Base-by-base conservation (phyloP, 1,140 invertebrate genomes). In the Zaprionus vittiger region DNA sequence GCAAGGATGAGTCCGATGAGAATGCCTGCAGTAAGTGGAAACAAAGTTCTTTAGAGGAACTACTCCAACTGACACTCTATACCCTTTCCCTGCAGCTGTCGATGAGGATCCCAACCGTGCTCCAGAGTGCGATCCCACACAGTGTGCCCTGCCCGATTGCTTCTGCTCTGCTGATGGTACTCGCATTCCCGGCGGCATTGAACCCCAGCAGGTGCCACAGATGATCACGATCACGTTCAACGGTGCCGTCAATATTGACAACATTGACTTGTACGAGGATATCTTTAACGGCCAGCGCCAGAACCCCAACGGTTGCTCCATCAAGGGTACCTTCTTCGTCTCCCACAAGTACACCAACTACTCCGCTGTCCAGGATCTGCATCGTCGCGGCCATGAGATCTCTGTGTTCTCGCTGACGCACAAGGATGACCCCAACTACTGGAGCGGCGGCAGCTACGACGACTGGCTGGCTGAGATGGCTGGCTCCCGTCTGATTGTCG, bases 341-440 rank as follows among this genome's bases (percentile, higher is more conserved):
- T 98, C 97, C 1, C 98, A 99, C 94, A 98, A 98, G 91, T 99
- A 98, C 93, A 98, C 97, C 57, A 99, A 99, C 93, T 99, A 99
- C 91, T 98, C 97, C 11, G 97, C 97, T 5, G 96, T 99, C 2
- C 97, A 97, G 93, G 98, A 98, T 93, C 94, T 99, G 60, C 98
- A 99, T 91, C 94, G 97, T 65, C 95, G 96, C 79, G 98, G 98
- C 37, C 97, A 99, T 91, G 98, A 99, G 94, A 98, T 99, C 80
- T 95, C 96, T 0, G 96, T 98, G 1, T 98, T 99, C 93, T 99
- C 98, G 4, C 94, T 99, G 31, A 99, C 98, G 0, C 97, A 98
- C 94, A 98, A 97, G 91, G 97, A 98, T 81, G 96, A 97, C 80
- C 96, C 97, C 7, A 95, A 96, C 79, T 98, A 98, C 94, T 99